Evolutionary conservation across 30 jellyfish, hydroid and myxozoan species (phyloP), one percentile per base, ranked within the genome.

Genomic region (Aurelia aurita complex sp. Pacific): DNA sequence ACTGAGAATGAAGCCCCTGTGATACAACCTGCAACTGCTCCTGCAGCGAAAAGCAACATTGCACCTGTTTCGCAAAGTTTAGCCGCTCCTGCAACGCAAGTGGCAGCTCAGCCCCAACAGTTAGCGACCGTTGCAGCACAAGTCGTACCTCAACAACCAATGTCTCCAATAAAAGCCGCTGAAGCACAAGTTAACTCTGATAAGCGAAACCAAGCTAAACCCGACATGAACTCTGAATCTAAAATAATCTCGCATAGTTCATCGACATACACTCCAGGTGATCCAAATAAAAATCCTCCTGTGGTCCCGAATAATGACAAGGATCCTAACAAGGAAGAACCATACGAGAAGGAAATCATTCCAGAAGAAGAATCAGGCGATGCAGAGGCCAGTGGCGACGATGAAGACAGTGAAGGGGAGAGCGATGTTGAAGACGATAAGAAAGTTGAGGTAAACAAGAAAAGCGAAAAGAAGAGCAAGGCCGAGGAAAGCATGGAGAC

Each of bases 231-330:
- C 54, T 87, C 96, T 12, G 89, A 79, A 60, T 87, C 96, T 35
- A 87, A 87, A 79, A 83, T 87, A 34, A 70, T 78, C 66, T 42
- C 96, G 11, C 90, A 79, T 53, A 77, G 91, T 4, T 71, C 89
- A 29, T 79, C 96, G 15, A 87, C 86, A 13, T 87, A 87, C 69
- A 87, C 90, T 18, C 96, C 96, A 0, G 96, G 96, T 61, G 77
- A 36, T 67, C 77, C 52, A 8, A 4, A 4, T 34, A 67, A 6
- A 67, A 36, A 23, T 10, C 55, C 77, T 0, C 55, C 77, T 36
- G 23, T 34, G 9, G 53, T 67, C 1, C 55, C 52, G 1, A 36
- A 34, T 57, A 34, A 76, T 53, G 40, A 13, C 52, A 18, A 17
- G 10, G 59, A 19, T 10, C 66, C 68, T 1, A 59, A 23, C 32